These are phyloP conservation scores for Oncorhynchus kisutch DNA, from an alignment of 2,113 vertebrate genomes.

Conservation along the genomic window DNA sequence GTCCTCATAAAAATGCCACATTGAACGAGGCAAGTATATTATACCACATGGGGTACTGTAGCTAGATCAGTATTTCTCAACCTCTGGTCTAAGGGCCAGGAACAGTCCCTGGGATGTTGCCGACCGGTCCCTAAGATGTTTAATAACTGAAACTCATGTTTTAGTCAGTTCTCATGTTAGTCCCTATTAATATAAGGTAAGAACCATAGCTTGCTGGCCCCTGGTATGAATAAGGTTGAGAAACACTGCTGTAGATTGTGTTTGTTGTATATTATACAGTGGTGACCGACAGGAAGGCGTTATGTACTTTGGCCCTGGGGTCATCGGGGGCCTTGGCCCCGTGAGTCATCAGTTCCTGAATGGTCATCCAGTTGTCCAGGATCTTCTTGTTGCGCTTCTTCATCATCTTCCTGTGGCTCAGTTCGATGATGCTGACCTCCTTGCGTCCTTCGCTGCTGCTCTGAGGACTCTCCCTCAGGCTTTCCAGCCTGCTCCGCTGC, in stretches of 20 bases:
- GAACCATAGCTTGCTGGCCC: no score
- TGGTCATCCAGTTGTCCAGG: conserved; percentile 99
- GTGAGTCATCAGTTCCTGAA: conserved; percentile 98
- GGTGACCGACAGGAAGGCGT: conserved; percentile 97
- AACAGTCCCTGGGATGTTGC: no score
- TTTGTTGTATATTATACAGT: conserved; percentile 81
- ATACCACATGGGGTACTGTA: conserved; percentile 83
- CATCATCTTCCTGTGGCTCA: conserved; percentile 99
- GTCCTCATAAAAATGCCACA: conserved; percentile 93
- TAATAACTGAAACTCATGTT: no score
- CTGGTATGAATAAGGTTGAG: no score
- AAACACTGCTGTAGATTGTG: conserved; percentile 57
- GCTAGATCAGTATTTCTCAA: no score
- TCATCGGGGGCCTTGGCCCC: conserved; percentile 91
- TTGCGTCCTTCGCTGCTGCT: conserved; percentile 85
- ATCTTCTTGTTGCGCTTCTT: conserved; percentile 98
- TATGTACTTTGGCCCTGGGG: conserved; percentile 81
- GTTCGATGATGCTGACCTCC: conserved; percentile 93
- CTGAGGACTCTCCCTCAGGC: conserved; percentile 88
- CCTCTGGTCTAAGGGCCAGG: no score
- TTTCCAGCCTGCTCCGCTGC: conserved; percentile 92
- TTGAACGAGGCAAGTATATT: conserved; percentile 98
- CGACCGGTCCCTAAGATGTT: no score
- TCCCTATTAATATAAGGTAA: no score
- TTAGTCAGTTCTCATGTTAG: no score